A percentile compares a stretch with the other conserved stretches of the same genome.
These are phyloP conservation scores for Alviniconcha strummeri DNA, from an alignment of 2,888 invertebrate species.

Conservation along the genomic window DNA sequence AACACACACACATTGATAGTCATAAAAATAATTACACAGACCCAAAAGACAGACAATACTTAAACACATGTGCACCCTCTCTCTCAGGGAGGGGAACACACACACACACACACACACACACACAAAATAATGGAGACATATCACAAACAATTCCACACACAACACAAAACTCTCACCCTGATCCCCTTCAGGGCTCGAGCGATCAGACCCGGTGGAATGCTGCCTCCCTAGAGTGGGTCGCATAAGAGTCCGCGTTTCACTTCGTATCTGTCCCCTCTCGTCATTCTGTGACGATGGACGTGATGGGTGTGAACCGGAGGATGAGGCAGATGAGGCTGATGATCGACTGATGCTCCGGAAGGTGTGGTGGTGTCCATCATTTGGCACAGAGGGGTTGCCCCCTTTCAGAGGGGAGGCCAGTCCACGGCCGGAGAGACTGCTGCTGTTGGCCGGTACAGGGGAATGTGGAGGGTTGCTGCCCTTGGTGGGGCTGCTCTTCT, in stretches of 20 bases:
- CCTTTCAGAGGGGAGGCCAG: conserved; percentile 27
- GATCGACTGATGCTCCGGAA: conserved; percentile 58
- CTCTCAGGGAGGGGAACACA: neutral
- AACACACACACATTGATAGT: neutral
- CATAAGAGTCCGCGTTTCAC: conserved; percentile 39
- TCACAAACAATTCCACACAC: neutral
- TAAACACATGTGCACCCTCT: neutral
- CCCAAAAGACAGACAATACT: neutral
- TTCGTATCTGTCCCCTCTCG: conserved; percentile 33
- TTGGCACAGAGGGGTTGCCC: conserved; percentile 38
- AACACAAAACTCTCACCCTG: neutral
- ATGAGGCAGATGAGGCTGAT: conserved; percentile 53
- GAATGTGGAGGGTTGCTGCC: conserved; percentile 16
- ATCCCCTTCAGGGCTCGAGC: conserved; percentile 40
- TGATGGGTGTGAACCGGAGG: conserved; percentile 54
- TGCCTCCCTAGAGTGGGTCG: conserved; percentile 20
- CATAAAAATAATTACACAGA: neutral
- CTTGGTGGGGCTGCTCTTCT: conserved; percentile 1
- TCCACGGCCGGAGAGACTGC: conserved; percentile 9
- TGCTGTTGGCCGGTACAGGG: conserved; percentile 22
- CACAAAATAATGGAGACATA: neutral
- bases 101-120: neutral
- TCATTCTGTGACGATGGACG: conserved; percentile 42
- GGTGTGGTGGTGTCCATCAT: conserved; percentile 49
- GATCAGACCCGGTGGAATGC: conserved; percentile 29